A percentile compares a stretch with the other conserved stretches of the same genome.
These are phyloP conservation scores for Drosophila eugracilis DNA, from an alignment of 1,140 invertebrate species.

Conservation along the genomic window DNA sequence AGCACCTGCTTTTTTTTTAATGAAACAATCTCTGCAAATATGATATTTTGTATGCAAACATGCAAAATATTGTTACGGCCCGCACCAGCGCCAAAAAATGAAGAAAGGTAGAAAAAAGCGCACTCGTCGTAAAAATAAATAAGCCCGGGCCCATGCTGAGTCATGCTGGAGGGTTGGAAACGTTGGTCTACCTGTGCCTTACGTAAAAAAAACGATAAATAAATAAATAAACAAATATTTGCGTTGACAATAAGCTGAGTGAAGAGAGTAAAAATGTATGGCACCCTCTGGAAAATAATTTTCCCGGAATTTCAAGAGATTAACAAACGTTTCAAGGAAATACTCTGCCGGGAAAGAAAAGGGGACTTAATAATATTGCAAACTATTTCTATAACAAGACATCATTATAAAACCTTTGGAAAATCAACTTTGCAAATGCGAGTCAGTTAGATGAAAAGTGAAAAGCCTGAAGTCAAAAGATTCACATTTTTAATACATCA, in stretches of 20 bases:
- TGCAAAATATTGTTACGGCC: conserved; percentile 71
- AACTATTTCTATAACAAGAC: neutral
- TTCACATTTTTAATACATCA: conserved; percentile 23
- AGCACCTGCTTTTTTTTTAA: conserved; percentile 73
- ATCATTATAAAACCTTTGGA: neutral
- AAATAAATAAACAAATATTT: conserved; percentile 80
- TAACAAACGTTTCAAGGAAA: conserved; percentile 6
- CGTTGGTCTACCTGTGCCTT: conserved; percentile 40
- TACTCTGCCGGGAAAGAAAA: neutral
- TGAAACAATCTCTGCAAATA: conserved; percentile 82
- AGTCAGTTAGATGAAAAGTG: neutral
- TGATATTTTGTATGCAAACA: conserved; percentile 83
- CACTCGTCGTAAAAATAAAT: conserved; percentile 72
- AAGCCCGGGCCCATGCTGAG: conserved; percentile 46
- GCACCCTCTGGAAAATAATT: conserved; percentile 9
- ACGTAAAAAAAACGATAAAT: conserved; percentile 46
- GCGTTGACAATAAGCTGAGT: conserved; percentile 66
- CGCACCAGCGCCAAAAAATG: neutral
- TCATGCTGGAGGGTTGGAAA: conserved; percentile 2
- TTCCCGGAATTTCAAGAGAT: neutral
- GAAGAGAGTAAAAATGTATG: conserved; percentile 25
- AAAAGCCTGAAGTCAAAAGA: conserved; percentile 2
- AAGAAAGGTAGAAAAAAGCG: conserved; percentile 38
- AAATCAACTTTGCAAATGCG: neutral
- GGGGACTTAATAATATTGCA: no score